phyloP scores from a whole-genome alignment of 2,797 vertebrate genomes.

The Gymnocypris eckloni region DNA sequence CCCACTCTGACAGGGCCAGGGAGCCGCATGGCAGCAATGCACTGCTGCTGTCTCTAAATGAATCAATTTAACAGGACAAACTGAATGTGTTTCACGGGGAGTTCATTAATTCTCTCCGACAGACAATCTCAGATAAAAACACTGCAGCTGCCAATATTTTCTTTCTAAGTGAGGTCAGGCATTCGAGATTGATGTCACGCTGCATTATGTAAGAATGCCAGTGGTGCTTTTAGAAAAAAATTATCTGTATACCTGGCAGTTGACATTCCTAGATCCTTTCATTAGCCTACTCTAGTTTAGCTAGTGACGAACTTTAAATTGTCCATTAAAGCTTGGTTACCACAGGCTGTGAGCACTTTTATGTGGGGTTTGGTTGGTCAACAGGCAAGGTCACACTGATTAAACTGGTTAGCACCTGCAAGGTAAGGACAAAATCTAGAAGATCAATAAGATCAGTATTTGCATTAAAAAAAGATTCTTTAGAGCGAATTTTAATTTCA shows the following conservation, averaged over 20 bases:
- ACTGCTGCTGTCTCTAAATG: constrained; percentile 44
- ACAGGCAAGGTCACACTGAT: not conserved
- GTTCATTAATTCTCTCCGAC: constrained; percentile 38
- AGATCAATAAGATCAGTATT: not conserved
- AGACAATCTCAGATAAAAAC: constrained; percentile 43
- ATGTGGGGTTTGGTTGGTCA: not conserved
- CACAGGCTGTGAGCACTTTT: not conserved
- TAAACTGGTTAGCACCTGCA: not conserved
- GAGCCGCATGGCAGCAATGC: constrained; percentile 20
- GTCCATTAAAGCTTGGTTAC: not conserved
- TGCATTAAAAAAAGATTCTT: not conserved
- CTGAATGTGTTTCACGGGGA: constrained; percentile 40
- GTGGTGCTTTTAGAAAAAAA: not conserved
- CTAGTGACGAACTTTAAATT: not conserved
- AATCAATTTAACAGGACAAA: constrained; percentile 46
- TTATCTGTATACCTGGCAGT: not conserved
- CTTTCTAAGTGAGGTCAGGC: constrained; percentile 26
- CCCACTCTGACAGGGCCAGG: constrained; percentile 28
- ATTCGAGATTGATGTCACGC: constrained; percentile 20
- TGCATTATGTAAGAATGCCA: not conserved
- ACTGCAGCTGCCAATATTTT: constrained; percentile 37
- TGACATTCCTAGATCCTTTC: not conserved
- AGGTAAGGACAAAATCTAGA: not conserved
- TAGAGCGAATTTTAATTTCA: not conserved
- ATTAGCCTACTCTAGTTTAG: not conserved